Base-by-base conservation (phyloP, 1,140 invertebrate genomes). In the Oryctes rhinoceros region DNA sequence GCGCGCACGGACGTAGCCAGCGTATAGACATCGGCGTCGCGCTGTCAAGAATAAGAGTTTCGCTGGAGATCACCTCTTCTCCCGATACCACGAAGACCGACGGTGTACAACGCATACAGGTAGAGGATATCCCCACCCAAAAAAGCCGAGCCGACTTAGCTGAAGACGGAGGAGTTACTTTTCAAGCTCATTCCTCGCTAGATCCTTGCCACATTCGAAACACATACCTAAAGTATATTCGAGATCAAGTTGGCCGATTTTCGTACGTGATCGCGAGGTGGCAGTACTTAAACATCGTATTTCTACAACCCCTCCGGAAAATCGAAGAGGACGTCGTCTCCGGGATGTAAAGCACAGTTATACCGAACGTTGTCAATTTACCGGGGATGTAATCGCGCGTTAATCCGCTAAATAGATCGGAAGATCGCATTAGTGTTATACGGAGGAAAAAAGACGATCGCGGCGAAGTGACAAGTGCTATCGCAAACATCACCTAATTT, bases 141-240 rank as follows among this genome's bases (percentile, higher is more conserved):
- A 59, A 24, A 30, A 76, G 48, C 18, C 53, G 53, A 44, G 47
- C 76, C 35, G 35, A n/a, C 65, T 80, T 80, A 83, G 82, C 79
- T 81, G 74, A 81, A 80, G 65, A 80, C 80, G 81, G 81, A 84
- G 83, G 83, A 83, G 83, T 84, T 83, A 67, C 83, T 81, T 59
- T 77, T 80, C 15, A 59, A n/a, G 53, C 49, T 84, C 83, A 84
- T 84, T 84, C 82, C 76, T 80, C 78, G 81, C 78, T 82, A 79
- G 82, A 82, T 81, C 82, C 79, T 83, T 78, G 80, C 76, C 76
- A 74, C 71, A 15, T 20, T 74, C 18, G 24, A 15, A 15, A 20
- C 13, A 7, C 18, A 30, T 30, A 30, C 24, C 24, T 30, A 30
- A 30, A 30, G 39, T 10, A 44, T 44, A 44, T 44, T 44, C 39